These are phyloP conservation scores for Columba livia DNA, from an alignment of 2,113 vertebrate species.

Conservation along the genomic window DNA sequence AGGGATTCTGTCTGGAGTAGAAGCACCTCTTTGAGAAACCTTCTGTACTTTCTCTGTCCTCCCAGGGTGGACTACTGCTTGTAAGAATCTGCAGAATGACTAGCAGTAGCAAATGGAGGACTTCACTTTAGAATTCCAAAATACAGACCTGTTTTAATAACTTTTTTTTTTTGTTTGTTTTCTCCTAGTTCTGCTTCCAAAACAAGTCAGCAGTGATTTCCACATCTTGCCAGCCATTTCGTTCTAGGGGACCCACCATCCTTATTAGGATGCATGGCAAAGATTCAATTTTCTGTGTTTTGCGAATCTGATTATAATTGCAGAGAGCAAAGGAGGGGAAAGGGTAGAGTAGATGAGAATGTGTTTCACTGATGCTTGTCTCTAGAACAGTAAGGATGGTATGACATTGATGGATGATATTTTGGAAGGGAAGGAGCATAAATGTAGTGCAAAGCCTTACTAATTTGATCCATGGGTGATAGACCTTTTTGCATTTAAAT, in stretches of 20 bases:
- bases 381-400: background rate
- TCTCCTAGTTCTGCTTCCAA: background rate
- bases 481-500: background rate
- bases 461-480: background rate
- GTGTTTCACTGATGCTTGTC: background rate
- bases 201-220: background rate
- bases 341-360: background rate
- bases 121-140: background rate
- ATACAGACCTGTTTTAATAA: background rate
- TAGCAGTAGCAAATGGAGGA: background rate
- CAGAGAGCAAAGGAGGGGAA: background rate
- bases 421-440: background rate
- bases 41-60: background rate
- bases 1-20: background rate
- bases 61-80: background rate
- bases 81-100: background rate
- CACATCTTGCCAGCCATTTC: background rate
- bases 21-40: background rate
- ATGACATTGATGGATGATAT: background rate
- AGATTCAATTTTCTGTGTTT: background rate
- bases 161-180: background rate
- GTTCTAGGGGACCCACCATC: background rate
- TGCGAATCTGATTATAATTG: background rate
- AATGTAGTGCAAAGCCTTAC: background rate
- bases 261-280: background rate